phyloP scores from a whole-genome alignment of 1,140 invertebrate species.

The Penaeus japonicus region DNA sequence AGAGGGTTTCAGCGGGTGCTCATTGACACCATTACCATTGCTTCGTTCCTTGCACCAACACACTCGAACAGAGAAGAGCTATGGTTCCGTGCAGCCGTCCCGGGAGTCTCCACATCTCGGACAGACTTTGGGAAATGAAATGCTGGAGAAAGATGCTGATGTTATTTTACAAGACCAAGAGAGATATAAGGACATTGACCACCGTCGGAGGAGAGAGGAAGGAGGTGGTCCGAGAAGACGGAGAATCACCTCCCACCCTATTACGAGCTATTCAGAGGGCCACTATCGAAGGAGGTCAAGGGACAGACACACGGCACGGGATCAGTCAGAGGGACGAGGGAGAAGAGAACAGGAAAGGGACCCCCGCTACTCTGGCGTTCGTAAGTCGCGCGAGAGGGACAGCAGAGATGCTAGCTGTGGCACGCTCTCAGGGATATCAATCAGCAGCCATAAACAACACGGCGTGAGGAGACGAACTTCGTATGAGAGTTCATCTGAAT shows the following conservation, averaged over 20 bases:
- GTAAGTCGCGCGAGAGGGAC: constrained; percentile 3
- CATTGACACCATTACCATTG: constrained; percentile 29
- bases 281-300: background rate
- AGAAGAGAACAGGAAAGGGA: constrained; percentile 17
- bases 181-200: background rate
- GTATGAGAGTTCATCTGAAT: constrained; percentile 23
- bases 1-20: constrained; percentile 2
- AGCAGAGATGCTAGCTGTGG: background rate
- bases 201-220: background rate
- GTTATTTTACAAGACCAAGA: background rate
- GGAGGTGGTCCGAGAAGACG: background rate
- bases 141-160: background rate
- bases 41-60: constrained; percentile 43
- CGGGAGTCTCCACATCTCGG: constrained; percentile 11
- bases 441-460: constrained; percentile 9
- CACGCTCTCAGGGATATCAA: background rate
- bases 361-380: background rate
- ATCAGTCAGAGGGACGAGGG: background rate
- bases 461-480: background rate
- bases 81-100: background rate
- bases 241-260: background rate
- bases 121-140: background rate
- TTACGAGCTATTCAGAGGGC: background rate
- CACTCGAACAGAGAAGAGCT: constrained; percentile 12
- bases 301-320: constrained; percentile 17